Evolutionary conservation across 2,797 vertebrate species (phyloP).

Genomic region (Hippopotamyrus pictus): DNA sequence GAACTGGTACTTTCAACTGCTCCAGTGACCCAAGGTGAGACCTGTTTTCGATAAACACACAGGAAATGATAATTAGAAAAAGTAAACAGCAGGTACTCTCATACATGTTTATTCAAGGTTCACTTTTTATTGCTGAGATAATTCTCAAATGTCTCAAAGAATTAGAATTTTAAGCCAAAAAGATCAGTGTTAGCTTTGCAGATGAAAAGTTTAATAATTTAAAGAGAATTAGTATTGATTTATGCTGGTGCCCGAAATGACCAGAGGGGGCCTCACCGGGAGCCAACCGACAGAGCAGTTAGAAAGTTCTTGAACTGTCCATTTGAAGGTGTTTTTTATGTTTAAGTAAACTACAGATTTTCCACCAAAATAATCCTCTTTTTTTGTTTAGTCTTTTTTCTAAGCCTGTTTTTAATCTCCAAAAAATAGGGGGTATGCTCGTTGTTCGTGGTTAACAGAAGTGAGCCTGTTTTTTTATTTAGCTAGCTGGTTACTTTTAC

Average conservation of each 20-base stretch:
- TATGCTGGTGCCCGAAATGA: neutral
- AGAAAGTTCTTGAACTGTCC: neutral
- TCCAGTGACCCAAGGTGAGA: constrained; percentile 86
- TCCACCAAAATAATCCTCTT: neutral
- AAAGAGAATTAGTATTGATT: neutral
- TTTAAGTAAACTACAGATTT: neutral
- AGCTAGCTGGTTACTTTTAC: neutral
- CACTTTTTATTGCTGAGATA: neutral
- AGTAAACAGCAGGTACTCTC: neutral
- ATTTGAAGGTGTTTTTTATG: neutral
- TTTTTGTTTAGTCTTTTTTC: neutral
- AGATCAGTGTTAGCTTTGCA: neutral
- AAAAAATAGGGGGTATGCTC: neutral
- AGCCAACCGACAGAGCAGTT: neutral
- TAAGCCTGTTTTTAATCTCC: neutral
- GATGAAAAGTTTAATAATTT: neutral
- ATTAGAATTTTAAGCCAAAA: neutral
- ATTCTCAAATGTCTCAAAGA: neutral
- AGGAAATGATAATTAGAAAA: neutral
- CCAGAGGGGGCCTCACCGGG: neutral
- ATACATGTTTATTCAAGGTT: neutral
- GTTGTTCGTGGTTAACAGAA: neutral
- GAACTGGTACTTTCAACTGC: constrained; percentile 94
- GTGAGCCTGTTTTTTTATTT: neutral
- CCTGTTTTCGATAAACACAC: neutral